phyloP scores from a whole-genome alignment of 2,113 vertebrate genomes.

The Dasypus novemcinctus region DNA sequence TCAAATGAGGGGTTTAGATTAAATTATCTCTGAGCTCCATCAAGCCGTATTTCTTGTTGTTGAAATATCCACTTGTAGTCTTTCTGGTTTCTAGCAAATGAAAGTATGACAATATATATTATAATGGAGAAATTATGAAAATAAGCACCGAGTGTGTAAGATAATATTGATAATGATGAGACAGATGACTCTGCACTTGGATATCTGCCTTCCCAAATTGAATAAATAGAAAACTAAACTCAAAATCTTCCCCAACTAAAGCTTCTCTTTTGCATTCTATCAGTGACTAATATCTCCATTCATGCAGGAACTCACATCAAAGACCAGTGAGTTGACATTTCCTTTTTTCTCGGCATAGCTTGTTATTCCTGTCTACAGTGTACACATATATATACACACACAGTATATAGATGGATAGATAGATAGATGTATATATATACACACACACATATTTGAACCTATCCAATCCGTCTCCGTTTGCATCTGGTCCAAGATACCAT shows the following conservation, averaged over 20 bases:
- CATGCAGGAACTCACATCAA: background rate
- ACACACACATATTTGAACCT: background rate
- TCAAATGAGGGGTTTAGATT: background rate
- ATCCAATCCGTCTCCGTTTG: background rate
- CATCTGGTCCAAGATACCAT: background rate
- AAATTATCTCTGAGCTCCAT: background rate
- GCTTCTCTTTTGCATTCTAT: background rate
- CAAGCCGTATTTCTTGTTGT: background rate
- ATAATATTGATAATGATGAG: background rate
- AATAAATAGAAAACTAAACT: background rate
- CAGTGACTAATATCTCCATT: background rate
- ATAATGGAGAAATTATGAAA: conserved; percentile 17
- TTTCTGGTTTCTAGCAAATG: background rate
- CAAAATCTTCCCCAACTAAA: background rate
- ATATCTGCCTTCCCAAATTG: background rate
- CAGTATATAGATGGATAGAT: too few relatives aligned
- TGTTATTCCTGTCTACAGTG: background rate
- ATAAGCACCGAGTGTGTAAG: background rate
- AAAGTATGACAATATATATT: background rate
- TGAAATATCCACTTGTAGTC: background rate
- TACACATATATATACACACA: too few relatives aligned
- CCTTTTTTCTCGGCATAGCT: background rate
- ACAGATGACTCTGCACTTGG: background rate
- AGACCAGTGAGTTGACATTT: background rate
- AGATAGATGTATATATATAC: too few relatives aligned